phyloP scores from a whole-genome alignment of 1,140 invertebrate genomes.

The Procambarus clarkii region DNA sequence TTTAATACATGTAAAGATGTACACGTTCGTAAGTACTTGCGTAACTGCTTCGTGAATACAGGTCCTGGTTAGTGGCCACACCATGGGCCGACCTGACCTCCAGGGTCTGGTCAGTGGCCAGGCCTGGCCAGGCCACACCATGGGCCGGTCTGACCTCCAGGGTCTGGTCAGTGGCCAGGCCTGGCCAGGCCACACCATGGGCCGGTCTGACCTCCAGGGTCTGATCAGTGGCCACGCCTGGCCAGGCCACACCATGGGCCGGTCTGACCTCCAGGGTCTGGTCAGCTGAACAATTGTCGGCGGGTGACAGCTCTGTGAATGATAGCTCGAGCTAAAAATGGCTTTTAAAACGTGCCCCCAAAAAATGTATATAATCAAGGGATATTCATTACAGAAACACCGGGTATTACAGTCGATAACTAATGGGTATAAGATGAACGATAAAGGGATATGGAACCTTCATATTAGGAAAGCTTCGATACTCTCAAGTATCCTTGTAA shows the following conservation, averaged over 20 bases:
- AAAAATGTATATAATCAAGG: constrained; percentile 47
- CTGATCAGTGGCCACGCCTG: background rate
- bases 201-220: background rate
- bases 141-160: background rate
- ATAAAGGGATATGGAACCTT: constrained; percentile 8
- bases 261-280: background rate
- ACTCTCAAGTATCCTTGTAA: too few species aligned
- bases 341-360: constrained; percentile 30
- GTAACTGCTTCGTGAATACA: too few species aligned
- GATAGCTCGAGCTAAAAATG: constrained; percentile 39
- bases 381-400: constrained; percentile 56
- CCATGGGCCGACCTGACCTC: background rate
- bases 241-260: too few species aligned
- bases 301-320: constrained; percentile 39
- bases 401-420: constrained; percentile 34
- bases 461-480: constrained; percentile 13
- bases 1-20: too few species aligned
- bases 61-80: too few species aligned
- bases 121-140: too few species aligned
- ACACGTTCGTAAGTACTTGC: too few species aligned
- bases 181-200: too few species aligned
- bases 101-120: constrained; percentile 8
- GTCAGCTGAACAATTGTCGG: constrained; percentile 41
- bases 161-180: constrained; percentile 5
- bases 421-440: constrained; percentile 14